Base-by-base conservation (phyloP, 2,888 invertebrate species). In the Apantesis nais region DNA sequence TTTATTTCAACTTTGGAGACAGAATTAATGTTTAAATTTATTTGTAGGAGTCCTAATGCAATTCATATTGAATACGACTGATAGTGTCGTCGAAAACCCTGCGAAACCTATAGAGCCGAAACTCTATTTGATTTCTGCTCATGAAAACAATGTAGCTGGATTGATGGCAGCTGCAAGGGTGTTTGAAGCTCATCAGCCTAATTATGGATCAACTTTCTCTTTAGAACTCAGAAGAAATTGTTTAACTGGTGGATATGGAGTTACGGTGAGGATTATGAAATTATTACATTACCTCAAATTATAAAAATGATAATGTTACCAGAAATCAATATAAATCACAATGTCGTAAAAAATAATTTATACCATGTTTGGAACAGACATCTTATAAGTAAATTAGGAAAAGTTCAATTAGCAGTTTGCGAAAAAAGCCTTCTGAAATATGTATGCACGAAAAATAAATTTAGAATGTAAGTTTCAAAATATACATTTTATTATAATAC, bases 121-220 rank as follows among this genome's bases (percentile, higher is more conserved):
- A 78, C 74, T 96, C 34, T 89, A 91, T 58, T 81, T 96, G 69
- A 96, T 95, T 80, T 95, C 96, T 1, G 96, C 95, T 0, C 97
- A 97, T 84, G 97, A 97, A 85, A 96, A 96, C 67, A 97, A 96
- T 55, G 94, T 97, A 0, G 96, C 96, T 0, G 95, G 95, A 0
- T 76, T 96, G n/a, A 92, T 97, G 83, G 90, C 93, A 0, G 95
- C 96, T 3, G 90, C 96, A 0, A 90, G 92, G 19, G 94, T 96
- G 2, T 97, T 94, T 82, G 86, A 94, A 70, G 92, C 95, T 0
- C 96, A 96, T 70, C 94, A 96, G 73, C 96, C 96, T 0, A 92
- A 90, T 22, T 96, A 96, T 79, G 95, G 96, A 0, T 87, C 96
- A 37, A 93, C 96, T 0, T 91, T 96, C 70, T 88, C 96, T 5